Base-by-base conservation (phyloP, 2,797 vertebrate species). In the Xiphophorus birchmanni region DNA sequence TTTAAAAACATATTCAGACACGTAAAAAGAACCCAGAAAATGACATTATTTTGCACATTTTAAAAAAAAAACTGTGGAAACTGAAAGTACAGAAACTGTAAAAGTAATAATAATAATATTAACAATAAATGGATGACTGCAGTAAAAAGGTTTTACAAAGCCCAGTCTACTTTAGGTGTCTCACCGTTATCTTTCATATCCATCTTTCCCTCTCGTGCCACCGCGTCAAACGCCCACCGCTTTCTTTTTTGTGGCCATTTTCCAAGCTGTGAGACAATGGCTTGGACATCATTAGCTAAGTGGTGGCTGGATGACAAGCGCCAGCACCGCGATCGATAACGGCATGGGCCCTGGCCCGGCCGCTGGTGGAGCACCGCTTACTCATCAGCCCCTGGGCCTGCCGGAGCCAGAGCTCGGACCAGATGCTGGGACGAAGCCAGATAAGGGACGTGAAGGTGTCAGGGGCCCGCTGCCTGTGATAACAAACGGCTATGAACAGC, bases 201-300 rank as follows among this genome's bases (percentile, higher is more conserved):
- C 84, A 88, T 95, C 92, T 91, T 80, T 83, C 65, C 69, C 74
- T 79, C 65, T n/a, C 65, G 76, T 17, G 71, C 78, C 54, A 18
- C 76, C 1, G 13, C 6, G 45, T 75, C 77, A 60, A 74, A 73
- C 21, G 37, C 77, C 74, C 42, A 52, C 80, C 76, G 2, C 83
- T 83, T 80, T 83, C 80, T 40, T 78, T 84, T 92, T 93, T 92
- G 94, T 93, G 89, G 90, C 83, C 73, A 1, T 87, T 91, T 92
- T 91, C 92, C 89, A 76, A 82, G 84, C 91, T 75, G 72, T 87
- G 87, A 87, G 76, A 92, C 81, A 88, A 92, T 78, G 83, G 90
- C 84, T 80, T 86, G 89, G 89, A 92, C 93, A 92, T 95, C 92
- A 95, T 95, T 95, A 96, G 94, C 93, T 94, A 96, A 96, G 93